Conservation (phyloP, 2,888 invertebrate species). For the Meta bourneti region DNA sequence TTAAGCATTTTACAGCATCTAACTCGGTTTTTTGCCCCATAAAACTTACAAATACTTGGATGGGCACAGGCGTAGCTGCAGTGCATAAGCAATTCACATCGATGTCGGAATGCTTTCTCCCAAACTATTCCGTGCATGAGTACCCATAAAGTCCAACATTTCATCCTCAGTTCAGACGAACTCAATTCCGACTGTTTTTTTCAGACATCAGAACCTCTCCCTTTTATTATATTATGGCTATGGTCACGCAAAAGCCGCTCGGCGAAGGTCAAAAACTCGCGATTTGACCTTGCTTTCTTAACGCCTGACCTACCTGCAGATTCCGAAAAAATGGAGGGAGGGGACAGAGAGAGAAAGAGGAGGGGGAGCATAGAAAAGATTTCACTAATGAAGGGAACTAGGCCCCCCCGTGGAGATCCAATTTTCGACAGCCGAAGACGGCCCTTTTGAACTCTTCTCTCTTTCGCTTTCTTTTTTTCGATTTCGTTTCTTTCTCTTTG, state of each 20-base stretch:
- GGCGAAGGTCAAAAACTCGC: slow-evolving; percentile 40
- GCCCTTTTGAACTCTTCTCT: slow-evolving; percentile 67
- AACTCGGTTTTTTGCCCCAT: too few relatives aligned
- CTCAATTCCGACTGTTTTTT: background rate
- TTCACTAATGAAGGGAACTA: slow-evolving; percentile 68
- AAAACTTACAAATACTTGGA: too few relatives aligned
- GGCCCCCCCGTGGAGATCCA: slow-evolving; percentile 68
- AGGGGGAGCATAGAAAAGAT: background rate
- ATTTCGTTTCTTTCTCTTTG: background rate
- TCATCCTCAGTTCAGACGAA: too few relatives aligned
- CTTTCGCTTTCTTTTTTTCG: slow-evolving; percentile 1
- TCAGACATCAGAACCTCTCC: slow-evolving; percentile 10
- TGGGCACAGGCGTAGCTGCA: too few relatives aligned
- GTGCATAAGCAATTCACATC: too few relatives aligned
- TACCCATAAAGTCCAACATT: too few relatives aligned
- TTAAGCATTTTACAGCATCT: too few relatives aligned
- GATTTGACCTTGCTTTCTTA: slow-evolving; percentile 69
- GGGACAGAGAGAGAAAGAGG: background rate
- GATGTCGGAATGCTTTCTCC: too few relatives aligned
- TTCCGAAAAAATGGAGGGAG: slow-evolving; percentile 39
- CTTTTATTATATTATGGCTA: slow-evolving; percentile 43
- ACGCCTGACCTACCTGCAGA: slow-evolving; percentile 68
- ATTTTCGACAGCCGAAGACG: slow-evolving; percentile 72
- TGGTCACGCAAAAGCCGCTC: slow-evolving; percentile 61
- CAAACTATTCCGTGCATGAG: too few relatives aligned